Base-by-base conservation (phyloP, 2,888 invertebrate genomes). In the Autographa pulchrina region DNA sequence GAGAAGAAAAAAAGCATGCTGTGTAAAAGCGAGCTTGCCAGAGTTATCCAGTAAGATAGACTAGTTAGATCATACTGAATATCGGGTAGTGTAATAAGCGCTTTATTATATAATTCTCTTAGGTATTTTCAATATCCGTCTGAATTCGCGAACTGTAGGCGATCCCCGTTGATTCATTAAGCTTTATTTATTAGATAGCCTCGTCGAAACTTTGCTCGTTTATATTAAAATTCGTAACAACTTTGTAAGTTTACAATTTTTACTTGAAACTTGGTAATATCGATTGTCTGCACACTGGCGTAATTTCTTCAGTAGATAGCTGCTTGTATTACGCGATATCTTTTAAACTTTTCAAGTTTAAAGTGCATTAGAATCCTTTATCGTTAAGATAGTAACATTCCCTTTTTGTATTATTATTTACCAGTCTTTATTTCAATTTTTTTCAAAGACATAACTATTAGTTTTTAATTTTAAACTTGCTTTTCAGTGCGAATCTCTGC, bases 181-280 rank as follows among this genome's bases (percentile, higher is more conserved):
- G 85, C 85, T 87, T 90, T 89, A 90, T 92, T 90, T 90, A 92
- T 89, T 87, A 85, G 85, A 85, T 85, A 85, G 87, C 85, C 88
- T 81, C 81, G 72, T 83, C 69, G 59, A 78, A 90, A 90, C 87
- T 89, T 88, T 71, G 85, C 86, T 89, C 89, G 87, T 90, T 90
- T 89, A 88, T 89, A 90, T 92, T 90, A 87, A 89, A 91, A 91
- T 89, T 85, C 78, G 81, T 80, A 77, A 85, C 80, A 85, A 89
- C 80, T 86, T 86, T 74, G 78, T 77, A 74, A 86, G 81, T 86
- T 85, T 77, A 82, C 85, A 86, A 86, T 86, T 87, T 86, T 86
- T 82, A 82, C 82, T 74, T 69, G 68, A 80, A 82, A 80, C 83
- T 81, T 74, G 75, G 72, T 80, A 48, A 62, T 70, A 77, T 79